These are phyloP conservation scores for Drosophila affinis DNA, from an alignment of 2,888 invertebrate genomes.

Conservation along the genomic window DNA sequence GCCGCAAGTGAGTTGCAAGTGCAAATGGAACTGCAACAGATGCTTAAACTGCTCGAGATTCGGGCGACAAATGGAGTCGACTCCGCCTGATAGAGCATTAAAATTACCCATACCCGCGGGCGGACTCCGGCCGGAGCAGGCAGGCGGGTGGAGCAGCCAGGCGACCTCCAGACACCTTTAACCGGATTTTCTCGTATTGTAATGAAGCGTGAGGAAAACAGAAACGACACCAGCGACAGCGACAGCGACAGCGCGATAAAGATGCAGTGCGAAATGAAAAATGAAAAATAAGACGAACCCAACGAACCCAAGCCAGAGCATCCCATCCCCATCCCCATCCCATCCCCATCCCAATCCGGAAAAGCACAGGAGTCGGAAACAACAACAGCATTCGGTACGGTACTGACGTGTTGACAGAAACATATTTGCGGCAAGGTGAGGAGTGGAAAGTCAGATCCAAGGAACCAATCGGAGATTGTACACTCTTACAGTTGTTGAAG, in stretches of 20 bases:
- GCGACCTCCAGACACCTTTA: conserved; percentile 59
- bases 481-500: conserved; percentile 24
- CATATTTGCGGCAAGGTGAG: conserved; percentile 53
- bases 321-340: background rate
- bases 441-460: background rate
- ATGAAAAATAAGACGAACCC: conserved; percentile 46
- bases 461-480: background rate
- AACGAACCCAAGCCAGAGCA: background rate
- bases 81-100: conserved; percentile 73
- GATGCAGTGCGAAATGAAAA: conserved; percentile 68
- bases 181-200: conserved; percentile 74
- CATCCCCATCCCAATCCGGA: background rate
- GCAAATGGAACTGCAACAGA: conserved; percentile 48
- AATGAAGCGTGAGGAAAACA: conserved; percentile 82
- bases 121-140: conserved; percentile 15
- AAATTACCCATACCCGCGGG: conserved; percentile 68
- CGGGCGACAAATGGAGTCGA: conserved; percentile 7
- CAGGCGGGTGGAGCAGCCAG: background rate
- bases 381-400: conserved; percentile 26
- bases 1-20: background rate
- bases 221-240: conserved; percentile 66
- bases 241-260: conserved; percentile 61
- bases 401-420: conserved; percentile 73
- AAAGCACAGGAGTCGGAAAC: conserved; percentile 22
- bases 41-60: conserved; percentile 20